Base-by-base conservation (phyloP, 23 tunicate genomes). In the Diplosoma virens region DNA sequence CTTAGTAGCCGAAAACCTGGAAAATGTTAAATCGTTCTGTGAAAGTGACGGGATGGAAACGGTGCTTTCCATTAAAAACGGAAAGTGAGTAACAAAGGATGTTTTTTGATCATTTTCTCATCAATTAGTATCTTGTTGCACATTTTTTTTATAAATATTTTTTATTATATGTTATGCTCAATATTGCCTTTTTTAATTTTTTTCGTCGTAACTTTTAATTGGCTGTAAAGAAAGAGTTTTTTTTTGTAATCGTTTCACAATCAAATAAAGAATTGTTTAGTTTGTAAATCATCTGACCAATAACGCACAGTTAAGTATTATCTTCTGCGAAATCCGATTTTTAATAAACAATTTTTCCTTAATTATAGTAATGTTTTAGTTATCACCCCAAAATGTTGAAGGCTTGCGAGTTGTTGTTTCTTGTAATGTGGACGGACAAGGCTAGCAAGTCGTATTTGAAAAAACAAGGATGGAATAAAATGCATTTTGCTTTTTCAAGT, bases 401-500 rank as follows among this genome's bases (percentile, higher is more conserved):
- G 48, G 87, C 97, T 3, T 92, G 92, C 0, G 92, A 92, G 6
- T 92, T 80, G 61, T 80, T 92, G 73, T 32, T 85, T 67, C 60
- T 59, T 63, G 92, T 80, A 24, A 37, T 92, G 7, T 92, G 92
- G 97, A 84, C 76, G 16, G 81, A 86, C 81, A 92, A 85, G 35
- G 81, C 45, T 18, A 80, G 54, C 32, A 75, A 80, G 35, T 76
- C 87, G 18, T 11, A 60, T 41, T 70, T 86, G 55, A 92, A 85
- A 67, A 92, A 92, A 67, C 92, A 92, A 76, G 97, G 97, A 11
- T 92, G 97, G 97, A 92, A 85, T 47, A 92, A 85, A 55, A 53
- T 60, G n/a, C 97, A 92, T 55, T 92, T 92, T 68, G n/a, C n/a
- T n/a, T n/a, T n/a, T n/a, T n/a, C n/a, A n/a, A n/a, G n/a, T n/a